Evolutionary conservation across 2,888 invertebrate species (phyloP), one percentile per base, ranked within the genome.

Genomic region (Mactromeris polynyma): DNA sequence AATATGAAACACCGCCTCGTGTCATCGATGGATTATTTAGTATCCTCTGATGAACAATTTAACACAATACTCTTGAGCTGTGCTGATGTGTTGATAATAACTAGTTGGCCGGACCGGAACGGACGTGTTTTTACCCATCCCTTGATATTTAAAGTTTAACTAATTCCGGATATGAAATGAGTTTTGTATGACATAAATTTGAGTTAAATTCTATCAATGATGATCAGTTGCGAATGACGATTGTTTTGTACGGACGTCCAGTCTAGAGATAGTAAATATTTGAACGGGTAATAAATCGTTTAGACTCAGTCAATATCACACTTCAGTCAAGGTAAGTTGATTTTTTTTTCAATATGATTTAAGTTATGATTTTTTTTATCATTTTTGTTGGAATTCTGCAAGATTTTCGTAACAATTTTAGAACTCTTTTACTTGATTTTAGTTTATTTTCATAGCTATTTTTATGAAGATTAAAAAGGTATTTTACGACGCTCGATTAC

Each of bases 111-210:
- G 58, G 9, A 46, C 46, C 46, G 46, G 46, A 46, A 46, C 58
- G n/a, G 26, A 26, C 58, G n/a, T 9, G 58, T 64, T 64, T 64
- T 64, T 64, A 64, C 58, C 58, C 58, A 64, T 64, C 58, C 58
- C 58, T 26, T 11, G 26, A 26, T 26, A n/a, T 64, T 64, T 64
- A 64, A 64, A 64, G 58, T 64, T 64, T 64, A 64, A 64, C 58
- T 64, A n/a, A 26, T 64, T 64, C 58, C 58, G 58, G 58, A 26
- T 64, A 64, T 64, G 26, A 26, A 6, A 64, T 64, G 58, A 64
- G 58, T n/a, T 64, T 64, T 64, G 58, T 26, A 64, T 64, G 58
- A 64, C 58, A 64, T 64, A 64, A 64, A 64, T 64, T 64, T n/a
- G 58, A 26, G 58, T 64, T 26, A 64, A 64, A 64, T 64, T 6